Conservation (phyloP, 2,797 vertebrate genomes). For the Neomorphus geoffroyi region DNA sequence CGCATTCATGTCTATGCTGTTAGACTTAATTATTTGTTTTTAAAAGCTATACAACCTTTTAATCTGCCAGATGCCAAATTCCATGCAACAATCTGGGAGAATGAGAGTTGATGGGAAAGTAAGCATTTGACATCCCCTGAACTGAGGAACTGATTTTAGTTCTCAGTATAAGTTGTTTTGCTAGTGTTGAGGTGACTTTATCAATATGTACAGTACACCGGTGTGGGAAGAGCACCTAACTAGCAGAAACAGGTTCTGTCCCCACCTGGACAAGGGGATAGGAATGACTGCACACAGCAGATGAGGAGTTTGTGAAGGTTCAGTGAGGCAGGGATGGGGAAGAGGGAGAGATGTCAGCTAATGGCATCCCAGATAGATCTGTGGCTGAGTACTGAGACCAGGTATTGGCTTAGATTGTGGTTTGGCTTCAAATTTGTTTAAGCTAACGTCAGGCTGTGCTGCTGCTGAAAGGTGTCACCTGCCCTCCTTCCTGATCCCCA, state of each 20-base stretch:
- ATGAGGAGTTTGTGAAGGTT: background rate
- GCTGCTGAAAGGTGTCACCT: background rate
- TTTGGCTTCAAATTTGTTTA: background rate
- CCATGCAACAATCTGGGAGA: background rate
- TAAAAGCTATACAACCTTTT: background rate
- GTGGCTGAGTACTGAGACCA: background rate
- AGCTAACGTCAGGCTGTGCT: background rate
- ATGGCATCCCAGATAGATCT: background rate
- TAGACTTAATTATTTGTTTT: constrained; percentile 2
- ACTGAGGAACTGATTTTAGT: background rate
- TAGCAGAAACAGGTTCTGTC: background rate
- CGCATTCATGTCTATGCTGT: rapidly evolving
- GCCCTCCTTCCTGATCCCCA: background rate
- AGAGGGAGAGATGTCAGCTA: background rate
- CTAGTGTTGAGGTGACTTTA: background rate
- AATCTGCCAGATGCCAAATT: background rate
- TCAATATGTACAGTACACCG: rapidly evolving
- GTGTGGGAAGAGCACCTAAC: background rate
- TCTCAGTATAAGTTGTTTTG: background rate
- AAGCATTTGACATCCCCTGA: background rate
- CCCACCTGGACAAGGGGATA: rapidly evolving
- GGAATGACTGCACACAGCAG: rapidly evolving
- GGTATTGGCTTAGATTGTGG: rapidly evolving
- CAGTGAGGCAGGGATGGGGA: background rate
- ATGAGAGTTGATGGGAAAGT: background rate